Percentiles rank a stretch among this genome's conserved stretches.
These are phyloP conservation scores for Drosophila kanekoi DNA, from an alignment of 2,888 invertebrate species.

Conservation along the genomic window DNA sequence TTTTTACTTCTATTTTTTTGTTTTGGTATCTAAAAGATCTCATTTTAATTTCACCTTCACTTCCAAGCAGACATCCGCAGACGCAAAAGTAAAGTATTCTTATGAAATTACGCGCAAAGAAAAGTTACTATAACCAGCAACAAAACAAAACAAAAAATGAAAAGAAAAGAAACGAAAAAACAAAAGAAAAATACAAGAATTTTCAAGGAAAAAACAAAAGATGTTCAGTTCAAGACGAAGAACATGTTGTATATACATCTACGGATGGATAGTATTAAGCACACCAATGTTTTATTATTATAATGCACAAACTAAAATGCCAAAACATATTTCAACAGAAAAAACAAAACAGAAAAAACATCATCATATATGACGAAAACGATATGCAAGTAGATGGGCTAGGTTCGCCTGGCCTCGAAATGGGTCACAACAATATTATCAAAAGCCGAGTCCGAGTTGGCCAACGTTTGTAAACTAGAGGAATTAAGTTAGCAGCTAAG, in stretches of 20 bases:
- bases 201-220: background rate
- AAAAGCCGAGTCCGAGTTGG: constrained; percentile 28
- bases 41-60: constrained; percentile 66
- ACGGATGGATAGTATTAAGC: constrained; percentile 59
- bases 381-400: constrained; percentile 14
- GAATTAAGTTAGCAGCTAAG: constrained; percentile 54
- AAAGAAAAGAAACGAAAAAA: background rate
- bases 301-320: constrained; percentile 76
- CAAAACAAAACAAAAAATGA: constrained; percentile 21
- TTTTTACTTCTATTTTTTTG: constrained; percentile 25
- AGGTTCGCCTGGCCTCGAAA: constrained; percentile 2
- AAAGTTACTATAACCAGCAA: constrained; percentile 61
- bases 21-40: constrained; percentile 68
- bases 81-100: constrained; percentile 75
- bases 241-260: constrained; percentile 41
- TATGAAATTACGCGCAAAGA: constrained; percentile 69
- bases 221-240: constrained; percentile 2
- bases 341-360: background rate
- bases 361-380: constrained; percentile 16
- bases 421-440: background rate
- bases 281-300: constrained; percentile 64
- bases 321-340: constrained; percentile 49
- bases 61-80: constrained; percentile 71
- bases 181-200: background rate
- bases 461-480: constrained; percentile 47